Evolutionary conservation across 2,888 invertebrate genomes (phyloP).

Genomic region (Brachyptera risi): DNA sequence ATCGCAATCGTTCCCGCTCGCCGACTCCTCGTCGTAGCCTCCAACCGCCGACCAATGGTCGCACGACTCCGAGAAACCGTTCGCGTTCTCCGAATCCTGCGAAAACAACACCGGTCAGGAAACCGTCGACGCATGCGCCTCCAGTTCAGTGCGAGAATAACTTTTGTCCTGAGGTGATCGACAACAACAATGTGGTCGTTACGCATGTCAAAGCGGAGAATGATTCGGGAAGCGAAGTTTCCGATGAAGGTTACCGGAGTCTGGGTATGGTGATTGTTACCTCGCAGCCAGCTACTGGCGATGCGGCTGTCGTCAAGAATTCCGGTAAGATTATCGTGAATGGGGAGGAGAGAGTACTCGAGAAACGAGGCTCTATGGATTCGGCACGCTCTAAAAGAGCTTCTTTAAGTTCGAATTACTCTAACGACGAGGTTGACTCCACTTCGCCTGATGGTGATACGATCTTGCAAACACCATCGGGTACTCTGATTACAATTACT

Average conservation of each 20-base stretch:
- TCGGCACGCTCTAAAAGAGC: slow-evolving; percentile 5
- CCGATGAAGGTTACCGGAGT: slow-evolving; percentile 81
- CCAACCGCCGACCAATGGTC: neutral
- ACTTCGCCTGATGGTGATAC: slow-evolving; percentile 43
- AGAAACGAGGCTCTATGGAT: slow-evolving; percentile 6
- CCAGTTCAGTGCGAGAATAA: slow-evolving; percentile 29
- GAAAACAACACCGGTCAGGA: slow-evolving; percentile 39
- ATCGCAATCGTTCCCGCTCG: slow-evolving; percentile 48
- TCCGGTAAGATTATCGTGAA: slow-evolving; percentile 7
- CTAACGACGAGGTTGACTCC: neutral
- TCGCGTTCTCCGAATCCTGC: slow-evolving; percentile 44
- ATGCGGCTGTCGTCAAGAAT: neutral
- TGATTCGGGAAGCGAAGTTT: slow-evolving; percentile 79
- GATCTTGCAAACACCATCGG: slow-evolving; percentile 56
- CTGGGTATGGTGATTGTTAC: slow-evolving; percentile 41
- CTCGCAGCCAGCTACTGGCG: neutral
- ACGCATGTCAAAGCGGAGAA: slow-evolving; percentile 34
- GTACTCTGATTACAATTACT: slow-evolving; percentile 44
- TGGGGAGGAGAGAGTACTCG: slow-evolving; percentile 14
- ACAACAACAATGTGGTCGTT: slow-evolving; percentile 21
- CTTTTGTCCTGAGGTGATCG: slow-evolving; percentile 5
- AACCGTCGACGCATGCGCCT: slow-evolving; percentile 26
- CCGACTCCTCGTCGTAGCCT: slow-evolving; percentile 46
- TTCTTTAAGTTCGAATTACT: slow-evolving; percentile 4
- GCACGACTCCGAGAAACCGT: neutral